Percentiles rank a stretch among this genome's conserved stretches.
phyloP scores from a whole-genome alignment of 2,113 vertebrate genomes.

The Ceuthmochares aereus region DNA sequence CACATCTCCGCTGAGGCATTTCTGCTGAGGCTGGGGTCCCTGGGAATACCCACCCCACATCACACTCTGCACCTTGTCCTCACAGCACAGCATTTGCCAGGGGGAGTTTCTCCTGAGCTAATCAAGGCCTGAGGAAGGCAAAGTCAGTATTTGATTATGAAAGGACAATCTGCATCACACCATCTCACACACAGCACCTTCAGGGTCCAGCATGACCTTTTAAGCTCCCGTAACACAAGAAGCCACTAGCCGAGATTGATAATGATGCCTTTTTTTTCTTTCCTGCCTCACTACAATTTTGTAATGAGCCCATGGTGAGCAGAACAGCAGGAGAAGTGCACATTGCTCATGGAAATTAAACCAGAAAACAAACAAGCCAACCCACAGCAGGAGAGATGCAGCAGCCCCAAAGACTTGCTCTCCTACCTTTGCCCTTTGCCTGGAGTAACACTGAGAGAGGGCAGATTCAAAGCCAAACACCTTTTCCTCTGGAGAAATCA shows the following conservation, averaged over 20 bases:
- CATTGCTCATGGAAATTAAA: neutral
- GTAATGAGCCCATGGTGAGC: neutral
- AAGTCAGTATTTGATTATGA: neutral
- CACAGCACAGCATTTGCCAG: neutral
- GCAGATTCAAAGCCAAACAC: neutral
- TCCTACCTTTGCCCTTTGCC: neutral
- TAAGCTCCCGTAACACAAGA: neutral
- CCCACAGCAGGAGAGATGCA: neutral
- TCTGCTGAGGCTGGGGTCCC: neutral
- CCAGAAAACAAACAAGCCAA: neutral
- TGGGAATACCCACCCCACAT: neutral
- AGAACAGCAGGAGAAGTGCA: neutral
- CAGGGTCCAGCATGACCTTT: accelerated
- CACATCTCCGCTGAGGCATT: accelerated
- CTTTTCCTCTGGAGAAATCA: neutral
- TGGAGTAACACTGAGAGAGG: neutral
- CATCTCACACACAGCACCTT: neutral
- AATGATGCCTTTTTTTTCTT: neutral
- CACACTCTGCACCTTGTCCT: neutral
- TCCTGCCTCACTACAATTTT: neutral
- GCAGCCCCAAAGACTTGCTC: neutral
- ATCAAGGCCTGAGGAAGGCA: neutral
- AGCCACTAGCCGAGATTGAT: neutral
- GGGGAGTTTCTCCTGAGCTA: neutral
- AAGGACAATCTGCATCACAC: neutral